Conservation (phyloP, 2,888 invertebrate species). For the Hydriomena furcata region DNA sequence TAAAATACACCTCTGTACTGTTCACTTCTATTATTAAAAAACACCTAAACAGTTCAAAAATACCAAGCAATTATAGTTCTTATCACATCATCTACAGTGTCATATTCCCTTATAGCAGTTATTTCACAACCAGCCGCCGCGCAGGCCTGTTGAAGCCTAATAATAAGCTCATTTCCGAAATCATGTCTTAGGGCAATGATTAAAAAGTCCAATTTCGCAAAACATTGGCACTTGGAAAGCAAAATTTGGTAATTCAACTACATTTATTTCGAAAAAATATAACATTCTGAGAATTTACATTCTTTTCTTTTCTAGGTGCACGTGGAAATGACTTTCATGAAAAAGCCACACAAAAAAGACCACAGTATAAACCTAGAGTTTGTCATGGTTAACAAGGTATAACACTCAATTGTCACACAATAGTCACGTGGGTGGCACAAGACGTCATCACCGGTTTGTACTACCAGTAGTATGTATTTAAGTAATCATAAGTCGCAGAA, state of each 20-base stretch:
- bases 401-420: too few relatives aligned
- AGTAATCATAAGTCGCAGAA: too few relatives aligned
- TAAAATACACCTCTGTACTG: constrained; percentile 17
- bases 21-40: not conserved
- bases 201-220: constrained; percentile 40
- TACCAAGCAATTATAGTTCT: constrained; percentile 46
- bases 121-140: constrained; percentile 69
- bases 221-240: constrained; percentile 49
- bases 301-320: too few relatives aligned
- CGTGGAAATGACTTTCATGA: too few relatives aligned
- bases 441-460: too few relatives aligned
- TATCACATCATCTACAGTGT: constrained; percentile 48
- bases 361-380: too few relatives aligned
- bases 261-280: too few relatives aligned
- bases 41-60: constrained; percentile 44
- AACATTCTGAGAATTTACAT: too few relatives aligned
- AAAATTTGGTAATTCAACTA: not conserved
- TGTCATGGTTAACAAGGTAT: too few relatives aligned
- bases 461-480: too few relatives aligned
- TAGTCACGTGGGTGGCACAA: too few relatives aligned
- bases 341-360: too few relatives aligned
- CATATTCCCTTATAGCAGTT: constrained; percentile 54
- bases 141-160: constrained; percentile 54
- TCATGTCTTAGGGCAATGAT: constrained; percentile 37
- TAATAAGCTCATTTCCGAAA: constrained; percentile 60